Conservation (phyloP, 2,113 vertebrate genomes). For the Crocuta crocuta region DNA sequence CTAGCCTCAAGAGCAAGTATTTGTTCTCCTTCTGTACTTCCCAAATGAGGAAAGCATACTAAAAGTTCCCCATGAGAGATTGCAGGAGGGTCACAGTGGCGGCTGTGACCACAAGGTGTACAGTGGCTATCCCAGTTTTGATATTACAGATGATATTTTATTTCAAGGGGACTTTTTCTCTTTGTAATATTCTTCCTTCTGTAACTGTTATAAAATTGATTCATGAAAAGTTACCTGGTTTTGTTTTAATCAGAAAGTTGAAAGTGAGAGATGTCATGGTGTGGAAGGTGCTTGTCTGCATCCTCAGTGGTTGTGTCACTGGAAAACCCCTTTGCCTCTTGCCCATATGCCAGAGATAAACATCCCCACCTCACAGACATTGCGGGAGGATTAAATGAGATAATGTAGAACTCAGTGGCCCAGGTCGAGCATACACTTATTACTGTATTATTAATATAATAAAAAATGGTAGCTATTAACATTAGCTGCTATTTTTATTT, state of each 20-base stretch:
- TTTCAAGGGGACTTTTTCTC: neutral
- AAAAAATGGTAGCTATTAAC: neutral
- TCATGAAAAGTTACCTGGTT: neutral
- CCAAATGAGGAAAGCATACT: neutral
- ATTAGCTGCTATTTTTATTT: slow-evolving; percentile 21
- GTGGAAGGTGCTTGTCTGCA: neutral
- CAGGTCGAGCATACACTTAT: neutral
- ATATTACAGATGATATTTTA: neutral
- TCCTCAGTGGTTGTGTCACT: neutral
- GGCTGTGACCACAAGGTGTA: neutral
- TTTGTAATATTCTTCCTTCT: neutral
- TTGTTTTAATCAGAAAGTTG: slow-evolving; percentile 20
- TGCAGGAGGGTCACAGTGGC: neutral
- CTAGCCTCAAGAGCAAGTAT: neutral
- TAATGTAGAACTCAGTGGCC: neutral
- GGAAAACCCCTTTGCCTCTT: neutral
- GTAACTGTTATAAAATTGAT: neutral
- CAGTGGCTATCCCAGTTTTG: neutral
- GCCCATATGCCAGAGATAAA: neutral
- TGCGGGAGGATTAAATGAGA: neutral
- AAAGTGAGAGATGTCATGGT: neutral
- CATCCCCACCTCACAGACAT: neutral
- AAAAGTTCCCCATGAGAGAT: neutral
- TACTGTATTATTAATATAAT: neutral
- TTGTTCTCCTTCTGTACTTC: neutral